Evolutionary conservation across 2,888 invertebrate genomes (phyloP), one percentile per base, ranked within the genome.

Genomic region (Melieria omissa): DNA sequence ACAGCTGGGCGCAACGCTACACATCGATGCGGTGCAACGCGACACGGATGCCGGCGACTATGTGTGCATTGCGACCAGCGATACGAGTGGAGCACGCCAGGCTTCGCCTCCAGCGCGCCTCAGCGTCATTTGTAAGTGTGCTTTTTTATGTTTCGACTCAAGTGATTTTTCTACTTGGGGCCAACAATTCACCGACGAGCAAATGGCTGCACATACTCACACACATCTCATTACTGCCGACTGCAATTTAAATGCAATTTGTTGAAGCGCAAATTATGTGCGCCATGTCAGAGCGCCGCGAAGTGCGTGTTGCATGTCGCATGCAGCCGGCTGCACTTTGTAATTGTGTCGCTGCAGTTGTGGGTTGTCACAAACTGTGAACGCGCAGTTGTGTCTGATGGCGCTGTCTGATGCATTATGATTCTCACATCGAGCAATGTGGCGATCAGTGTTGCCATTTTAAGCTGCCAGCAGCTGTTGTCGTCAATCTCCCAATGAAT

Each of bases 61-160:
- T 79, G 83, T 86, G 72, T 87, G 86, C 76, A 87, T 87, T 77
- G 87, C 87, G 64, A 84, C 86, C 75, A 85, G 84, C 78, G 78
- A 78, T 76, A 80, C 82, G 76, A 87, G 83, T 78, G 86, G 86
- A 74, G 87, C 87, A 79, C 82, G 87, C 75, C 85, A 86, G 79
- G 87, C 86, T 68, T 87, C 86, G 72, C 86, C 87, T 47, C 83
- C 86, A 74, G 87, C 86, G 66, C 83, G 82, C 75, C 81, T 87
- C 77, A 85, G 80, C 79, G 80, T 87, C 70, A 86, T 87, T 79
- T 85, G 86, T 87, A 81, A 87, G 70, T 70, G 14, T 14, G n/a
- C 29, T 10, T 29, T 29, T 29, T 5, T 6, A 29, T 4, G 29
- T 57, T 29, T 12, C 29, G n/a, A 14, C 7, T 12, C 6, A 57